Base-by-base conservation (phyloP, 1,140 invertebrate species). In the Pemphigus obesinymphae region DNA sequence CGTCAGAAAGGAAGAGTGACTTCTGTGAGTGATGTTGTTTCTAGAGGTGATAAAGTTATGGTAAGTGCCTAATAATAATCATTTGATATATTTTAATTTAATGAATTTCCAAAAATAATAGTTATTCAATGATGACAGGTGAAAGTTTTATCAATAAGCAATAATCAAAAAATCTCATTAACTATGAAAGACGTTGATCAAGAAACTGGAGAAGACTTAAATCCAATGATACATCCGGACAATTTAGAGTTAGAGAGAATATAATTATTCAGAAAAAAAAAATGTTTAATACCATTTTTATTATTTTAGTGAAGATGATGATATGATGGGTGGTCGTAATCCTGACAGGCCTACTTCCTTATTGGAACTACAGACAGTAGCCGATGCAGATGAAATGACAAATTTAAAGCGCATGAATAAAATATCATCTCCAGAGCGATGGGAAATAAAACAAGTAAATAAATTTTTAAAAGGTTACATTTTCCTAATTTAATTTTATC, bases 161-260 rank as follows among this genome's bases (percentile, higher is more conserved):
- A 96, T 4, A 80, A 80, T 17, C 94, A 97, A 86, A 99, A 99
- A 87, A 95, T 97, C 0, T 97, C 97, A 55, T 88, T 99, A 8
- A 97, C 96, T 26, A 98, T 99, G 93, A 99, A 98, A 89, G 98
- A 99, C 88, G 97, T 99, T 0, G 95, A 98, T 87, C 98, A 99
- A 88, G 91, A 93, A 37, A 94, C 93, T 3, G 98, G 98, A 0
- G 92, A 93, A 86, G 98, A 99, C 90, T 88, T 99, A 5, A 99
- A 99, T 89, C 97, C 97, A 78, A 86, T 90, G 23, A 92, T 90
- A 15, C 83, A 83, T 20, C 82, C 61, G n/a, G 63, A 20, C 29
- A 75, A 85, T 17, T 84, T 85, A 53, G 85, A 85, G 70, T 84
- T 83, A 82, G 83, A 45, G 17, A 29, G 4, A 70, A 70, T 17